Conservation (phyloP, 1,140 invertebrate species). For the Plectus sambesii region DNA sequence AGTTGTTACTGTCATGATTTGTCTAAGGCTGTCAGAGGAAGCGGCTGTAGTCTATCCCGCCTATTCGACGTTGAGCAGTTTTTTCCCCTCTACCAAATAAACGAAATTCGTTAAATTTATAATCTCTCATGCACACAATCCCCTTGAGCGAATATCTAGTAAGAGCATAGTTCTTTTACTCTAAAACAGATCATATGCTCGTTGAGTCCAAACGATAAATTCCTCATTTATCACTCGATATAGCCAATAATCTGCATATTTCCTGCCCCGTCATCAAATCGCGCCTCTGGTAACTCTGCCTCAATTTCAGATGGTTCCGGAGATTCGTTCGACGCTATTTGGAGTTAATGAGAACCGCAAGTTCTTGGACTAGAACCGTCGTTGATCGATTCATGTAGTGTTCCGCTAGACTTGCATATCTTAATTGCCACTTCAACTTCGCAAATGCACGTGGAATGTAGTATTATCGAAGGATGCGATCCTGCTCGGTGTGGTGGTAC, state of each 20-base stretch:
- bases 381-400: no score
- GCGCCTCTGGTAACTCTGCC: constrained; percentile 6
- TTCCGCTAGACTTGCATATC: no score
- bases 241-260: constrained; percentile 8
- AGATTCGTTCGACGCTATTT: constrained; percentile 82
- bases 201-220: constrained; percentile 1
- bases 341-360: constrained; percentile 86
- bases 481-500: no score
- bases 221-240: constrained; percentile 10
- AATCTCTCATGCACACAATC: no score
- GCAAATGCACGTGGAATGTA: no score
- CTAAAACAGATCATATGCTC: not conserved
- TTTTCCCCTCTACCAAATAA: no score
- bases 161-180: constrained; percentile 7
- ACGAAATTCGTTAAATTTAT: no score
- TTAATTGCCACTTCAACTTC: no score
- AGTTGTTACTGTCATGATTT: not conserved
- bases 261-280: constrained; percentile 8
- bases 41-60: not conserved
- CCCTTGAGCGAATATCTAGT: no score
- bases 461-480: no score
- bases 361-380: constrained; percentile 80
- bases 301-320: constrained; percentile 62
- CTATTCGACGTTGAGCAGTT: no score
- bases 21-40: not conserved